Percentiles rank a stretch among this genome's conserved stretches.
Conservation (phyloP, 2,113 vertebrate genomes). For the Rhabdomys dilectus region DNA sequence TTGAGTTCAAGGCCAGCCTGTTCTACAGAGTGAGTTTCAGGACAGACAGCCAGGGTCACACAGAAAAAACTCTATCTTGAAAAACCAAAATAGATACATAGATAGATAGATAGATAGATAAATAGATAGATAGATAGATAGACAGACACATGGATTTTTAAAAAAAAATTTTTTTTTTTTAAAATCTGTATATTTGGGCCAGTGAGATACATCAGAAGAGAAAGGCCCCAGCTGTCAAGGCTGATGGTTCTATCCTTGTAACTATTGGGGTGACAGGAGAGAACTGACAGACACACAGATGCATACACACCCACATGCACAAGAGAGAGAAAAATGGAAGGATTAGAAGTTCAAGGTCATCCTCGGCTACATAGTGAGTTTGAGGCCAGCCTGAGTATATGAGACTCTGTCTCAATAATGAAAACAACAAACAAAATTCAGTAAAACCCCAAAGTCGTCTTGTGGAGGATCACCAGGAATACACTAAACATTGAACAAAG, state of each 20-base stretch:
- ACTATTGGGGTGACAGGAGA: neutral
- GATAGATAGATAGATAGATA: neutral
- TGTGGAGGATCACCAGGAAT: neutral
- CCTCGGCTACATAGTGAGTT: neutral
- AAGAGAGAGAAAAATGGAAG: neutral
- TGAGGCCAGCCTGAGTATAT: neutral
- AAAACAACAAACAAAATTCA: neutral
- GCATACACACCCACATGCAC: neutral
- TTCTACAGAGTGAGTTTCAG: neutral
- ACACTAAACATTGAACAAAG: neutral
- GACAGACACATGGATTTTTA: too few species aligned
- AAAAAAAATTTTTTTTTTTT: too few species aligned
- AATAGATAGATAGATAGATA: neutral
- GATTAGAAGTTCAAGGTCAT: neutral
- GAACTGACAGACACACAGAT: neutral
- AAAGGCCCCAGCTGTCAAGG: neutral
- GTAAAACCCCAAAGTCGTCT: neutral
- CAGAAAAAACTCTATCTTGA: neutral
- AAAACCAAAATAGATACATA: neutral
- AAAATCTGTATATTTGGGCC: neutral
- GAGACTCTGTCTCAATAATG: neutral
- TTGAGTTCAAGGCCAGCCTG: neutral
- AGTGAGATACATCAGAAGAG: neutral
- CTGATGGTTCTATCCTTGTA: neutral
- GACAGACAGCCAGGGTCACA: neutral